A percentile compares a stretch with the other conserved stretches of the same genome.
phyloP scores from a whole-genome alignment of 2,888 invertebrate species.

The Lasioglossum marginatum region DNA sequence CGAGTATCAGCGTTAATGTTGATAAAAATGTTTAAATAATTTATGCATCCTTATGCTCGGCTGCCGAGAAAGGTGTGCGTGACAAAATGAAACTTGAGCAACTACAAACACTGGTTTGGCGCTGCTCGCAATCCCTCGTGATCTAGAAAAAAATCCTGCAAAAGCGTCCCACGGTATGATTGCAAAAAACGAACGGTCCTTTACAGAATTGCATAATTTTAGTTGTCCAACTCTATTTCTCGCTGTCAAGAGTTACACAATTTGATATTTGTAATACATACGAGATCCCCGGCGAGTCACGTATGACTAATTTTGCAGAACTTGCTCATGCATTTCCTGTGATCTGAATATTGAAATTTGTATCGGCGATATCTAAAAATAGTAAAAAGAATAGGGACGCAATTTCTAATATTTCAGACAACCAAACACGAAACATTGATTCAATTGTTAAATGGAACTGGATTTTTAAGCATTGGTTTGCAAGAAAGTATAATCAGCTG shows the following conservation, averaged over 20 bases:
- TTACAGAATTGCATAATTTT: conserved; percentile 39
- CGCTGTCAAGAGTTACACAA: conserved; percentile 25
- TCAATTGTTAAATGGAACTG: too few species aligned
- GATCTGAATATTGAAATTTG: background rate
- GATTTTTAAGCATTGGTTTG: too few species aligned
- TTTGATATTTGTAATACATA: conserved; percentile 1
- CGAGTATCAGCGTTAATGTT: background rate
- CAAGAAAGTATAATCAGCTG: too few species aligned
- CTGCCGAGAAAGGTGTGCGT: background rate
- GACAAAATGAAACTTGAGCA: conserved; percentile 15
- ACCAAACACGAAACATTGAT: too few species aligned
- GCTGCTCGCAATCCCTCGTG: background rate
- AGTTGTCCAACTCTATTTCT: conserved; percentile 18
- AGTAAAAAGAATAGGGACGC: too few species aligned
- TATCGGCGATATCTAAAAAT: background rate
- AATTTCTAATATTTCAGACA: too few species aligned
- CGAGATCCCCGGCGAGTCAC: background rate
- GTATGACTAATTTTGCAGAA: background rate
- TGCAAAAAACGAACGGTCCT: conserved; percentile 20
- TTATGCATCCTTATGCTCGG: background rate
- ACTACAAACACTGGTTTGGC: background rate
- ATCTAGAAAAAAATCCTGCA: conserved; percentile 13
- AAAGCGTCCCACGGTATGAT: background rate
- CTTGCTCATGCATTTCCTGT: background rate
- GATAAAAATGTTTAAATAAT: background rate